A percentile compares a stretch with the other conserved stretches of the same genome.
phyloP scores from a whole-genome alignment of 2,113 vertebrate genomes.

The Burhinus bistriatus region DNA sequence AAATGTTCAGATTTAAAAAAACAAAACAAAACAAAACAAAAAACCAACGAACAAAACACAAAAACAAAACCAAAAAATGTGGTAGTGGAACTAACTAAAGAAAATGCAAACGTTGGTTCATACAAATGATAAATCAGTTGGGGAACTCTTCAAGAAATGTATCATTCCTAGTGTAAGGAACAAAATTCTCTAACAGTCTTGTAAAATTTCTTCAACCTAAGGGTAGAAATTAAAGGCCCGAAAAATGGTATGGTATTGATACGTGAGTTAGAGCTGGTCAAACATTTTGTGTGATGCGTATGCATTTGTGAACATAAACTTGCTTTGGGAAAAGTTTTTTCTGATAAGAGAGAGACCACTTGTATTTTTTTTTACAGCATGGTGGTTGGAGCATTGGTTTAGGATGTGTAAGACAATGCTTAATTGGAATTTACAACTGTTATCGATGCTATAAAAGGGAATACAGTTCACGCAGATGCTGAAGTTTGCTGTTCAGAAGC shows the following conservation, averaged over 20 bases:
- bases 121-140: not conserved
- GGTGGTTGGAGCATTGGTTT: not conserved
- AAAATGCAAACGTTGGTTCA: not conserved
- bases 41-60: not conserved
- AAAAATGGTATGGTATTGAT: not conserved
- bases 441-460: not conserved
- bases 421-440: not conserved
- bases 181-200: not conserved
- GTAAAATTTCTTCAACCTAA: not conserved
- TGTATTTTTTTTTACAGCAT: not conserved
- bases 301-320: not conserved
- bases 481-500: not conserved
- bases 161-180: not conserved
- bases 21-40: not conserved
- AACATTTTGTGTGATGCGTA: not conserved
- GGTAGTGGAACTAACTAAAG: not conserved
- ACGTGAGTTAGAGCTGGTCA: not conserved
- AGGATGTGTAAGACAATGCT: not conserved
- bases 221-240: not conserved
- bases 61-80: not conserved
- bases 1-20: not conserved
- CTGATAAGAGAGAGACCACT: not conserved
- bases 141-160: not conserved
- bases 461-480: not conserved
- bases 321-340: not conserved